Evolutionary conservation across 2,888 invertebrate species (phyloP).

Genomic region (Phortica okadai): DNA sequence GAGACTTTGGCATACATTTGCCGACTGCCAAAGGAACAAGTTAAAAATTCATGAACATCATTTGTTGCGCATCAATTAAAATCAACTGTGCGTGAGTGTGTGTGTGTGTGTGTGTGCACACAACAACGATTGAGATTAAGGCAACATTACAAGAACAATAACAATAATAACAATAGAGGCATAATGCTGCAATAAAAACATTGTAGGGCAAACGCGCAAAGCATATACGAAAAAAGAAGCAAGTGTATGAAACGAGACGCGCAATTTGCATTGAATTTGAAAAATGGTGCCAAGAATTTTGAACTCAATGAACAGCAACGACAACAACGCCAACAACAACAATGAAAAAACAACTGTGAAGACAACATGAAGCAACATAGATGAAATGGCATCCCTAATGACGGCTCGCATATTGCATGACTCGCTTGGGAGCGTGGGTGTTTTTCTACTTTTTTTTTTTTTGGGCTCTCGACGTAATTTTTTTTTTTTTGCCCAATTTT

Average conservation of each 20-base stretch:
- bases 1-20: conserved; percentile 29
- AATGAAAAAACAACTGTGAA: not conserved
- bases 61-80: conserved; percentile 64
- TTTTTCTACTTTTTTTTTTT: conserved; percentile 25
- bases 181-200: not conserved
- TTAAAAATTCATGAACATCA: conserved; percentile 36
- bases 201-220: not conserved
- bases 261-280: conserved; percentile 51
- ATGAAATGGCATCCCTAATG: not conserved
- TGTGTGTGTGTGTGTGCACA: not conserved
- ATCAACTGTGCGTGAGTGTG: not conserved
- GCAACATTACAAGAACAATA: not conserved
- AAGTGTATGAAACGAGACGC: conserved; percentile 37
- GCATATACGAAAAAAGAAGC: not conserved
- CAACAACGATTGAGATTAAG: not conserved
- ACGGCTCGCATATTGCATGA: no score
- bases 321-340: conserved; percentile 3
- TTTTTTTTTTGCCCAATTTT: not conserved
- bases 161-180: not conserved
- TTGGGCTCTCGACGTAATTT: not conserved
- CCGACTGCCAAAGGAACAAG: not conserved
- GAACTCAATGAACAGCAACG: conserved; percentile 15
- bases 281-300: conserved; percentile 51
- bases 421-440: not conserved
- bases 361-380: not conserved